Conservation (phyloP, 2,113 vertebrate genomes). For the Pica pica region DNA sequence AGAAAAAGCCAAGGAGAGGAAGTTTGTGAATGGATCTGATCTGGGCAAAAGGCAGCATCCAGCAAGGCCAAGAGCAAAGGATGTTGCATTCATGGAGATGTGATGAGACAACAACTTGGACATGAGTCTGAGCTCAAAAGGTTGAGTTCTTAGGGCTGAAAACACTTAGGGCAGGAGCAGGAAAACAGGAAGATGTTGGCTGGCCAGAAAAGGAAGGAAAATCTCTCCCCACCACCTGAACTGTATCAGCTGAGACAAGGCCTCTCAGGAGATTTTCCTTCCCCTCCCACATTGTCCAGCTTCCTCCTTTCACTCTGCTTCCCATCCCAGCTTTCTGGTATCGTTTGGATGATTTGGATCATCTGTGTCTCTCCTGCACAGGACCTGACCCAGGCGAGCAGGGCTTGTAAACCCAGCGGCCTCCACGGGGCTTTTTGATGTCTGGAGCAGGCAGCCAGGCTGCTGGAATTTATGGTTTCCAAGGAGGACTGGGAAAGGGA, state of each 20-base stretch:
- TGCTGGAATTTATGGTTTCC: not conserved
- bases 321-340: not conserved
- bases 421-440: not conserved
- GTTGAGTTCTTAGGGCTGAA: not conserved
- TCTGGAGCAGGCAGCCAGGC: not conserved
- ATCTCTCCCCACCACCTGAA: slow-evolving; percentile 39
- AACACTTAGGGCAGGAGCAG: not conserved
- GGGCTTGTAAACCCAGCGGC: not conserved
- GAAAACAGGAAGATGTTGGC: slow-evolving; percentile 14
- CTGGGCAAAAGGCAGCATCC: not conserved
- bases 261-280: not conserved
- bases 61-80: slow-evolving; percentile 39
- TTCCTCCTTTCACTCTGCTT: not conserved
- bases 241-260: slow-evolving; percentile 29
- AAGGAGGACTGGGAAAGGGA: not conserved
- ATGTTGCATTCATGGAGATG: not conserved
- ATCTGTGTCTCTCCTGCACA: not conserved
- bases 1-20: not conserved
- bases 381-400: not conserved
- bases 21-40: slow-evolving; percentile 2
- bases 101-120: slow-evolving; percentile 31
- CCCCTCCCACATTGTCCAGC: not conserved
- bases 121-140: not conserved
- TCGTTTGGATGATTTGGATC: not conserved
- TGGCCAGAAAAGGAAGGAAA: not conserved